These are phyloP conservation scores for Semotilus atromaculatus DNA, from an alignment of 2,797 vertebrate species.

Conservation along the genomic window DNA sequence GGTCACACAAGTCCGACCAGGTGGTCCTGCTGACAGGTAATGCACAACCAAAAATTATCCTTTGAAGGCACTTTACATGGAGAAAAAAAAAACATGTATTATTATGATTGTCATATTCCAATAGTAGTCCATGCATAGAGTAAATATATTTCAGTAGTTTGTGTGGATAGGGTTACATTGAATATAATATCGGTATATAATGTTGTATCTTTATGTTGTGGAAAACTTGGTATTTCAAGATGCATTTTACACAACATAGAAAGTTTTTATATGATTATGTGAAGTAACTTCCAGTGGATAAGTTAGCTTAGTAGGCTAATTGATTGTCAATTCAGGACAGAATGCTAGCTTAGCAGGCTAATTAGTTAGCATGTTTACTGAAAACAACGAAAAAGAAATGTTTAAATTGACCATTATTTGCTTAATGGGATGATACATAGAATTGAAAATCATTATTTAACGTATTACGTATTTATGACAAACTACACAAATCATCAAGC, in stretches of 20 bases:
- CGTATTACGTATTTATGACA: background rate
- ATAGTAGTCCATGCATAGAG: background rate
- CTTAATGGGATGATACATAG: background rate
- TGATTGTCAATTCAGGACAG: too few relatives aligned
- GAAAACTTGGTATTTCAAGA: background rate
- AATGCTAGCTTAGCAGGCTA: too few relatives aligned
- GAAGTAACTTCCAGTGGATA: too few relatives aligned
- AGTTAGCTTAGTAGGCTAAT: too few relatives aligned
- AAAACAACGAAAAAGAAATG: background rate
- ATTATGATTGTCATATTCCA: background rate
- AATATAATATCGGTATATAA: background rate
- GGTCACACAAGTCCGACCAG: conserved; percentile 91
- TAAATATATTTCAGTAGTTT: background rate
- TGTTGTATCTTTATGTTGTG: background rate
- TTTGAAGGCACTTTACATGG: background rate
- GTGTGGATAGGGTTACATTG: background rate
- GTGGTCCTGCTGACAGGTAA: conserved; percentile 96
- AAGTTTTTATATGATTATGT: too few relatives aligned
- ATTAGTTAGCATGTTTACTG: too few relatives aligned
- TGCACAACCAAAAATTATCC: background rate
- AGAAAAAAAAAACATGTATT: background rate
- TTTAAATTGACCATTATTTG: background rate
- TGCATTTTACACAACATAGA: too few relatives aligned
- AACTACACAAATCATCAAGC: background rate
- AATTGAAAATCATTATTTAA: background rate